Evolutionary conservation across 2,888 invertebrate genomes (phyloP).

Genomic region (Psylliodes chrysocephalus): DNA sequence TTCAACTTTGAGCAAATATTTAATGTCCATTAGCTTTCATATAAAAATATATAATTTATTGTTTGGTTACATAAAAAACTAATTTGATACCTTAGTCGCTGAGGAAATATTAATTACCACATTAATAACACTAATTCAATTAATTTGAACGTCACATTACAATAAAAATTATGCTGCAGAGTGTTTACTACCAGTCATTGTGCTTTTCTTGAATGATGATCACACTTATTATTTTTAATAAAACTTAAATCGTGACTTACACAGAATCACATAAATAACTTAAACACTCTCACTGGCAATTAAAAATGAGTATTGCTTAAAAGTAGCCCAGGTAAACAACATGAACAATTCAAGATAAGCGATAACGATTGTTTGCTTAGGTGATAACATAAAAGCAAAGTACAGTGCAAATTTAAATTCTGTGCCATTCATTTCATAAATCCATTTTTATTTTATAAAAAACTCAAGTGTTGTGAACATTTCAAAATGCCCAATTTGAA

Average conservation of each 20-base stretch:
- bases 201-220: conserved; percentile 19
- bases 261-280: background rate
- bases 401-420: conserved; percentile 14
- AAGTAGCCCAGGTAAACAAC: conserved; percentile 19
- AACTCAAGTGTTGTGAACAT: background rate
- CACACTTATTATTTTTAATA: conserved; percentile 21
- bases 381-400: conserved; percentile 27
- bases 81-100: conserved; percentile 9
- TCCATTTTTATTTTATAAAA: conserved; percentile 2
- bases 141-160: background rate
- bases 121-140: conserved; percentile 5
- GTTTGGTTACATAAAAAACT: background rate
- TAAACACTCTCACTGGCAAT: conserved; percentile 7
- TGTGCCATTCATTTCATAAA: background rate
- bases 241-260: conserved; percentile 24
- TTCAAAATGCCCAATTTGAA: conserved; percentile 42
- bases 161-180: background rate
- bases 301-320: conserved; percentile 24
- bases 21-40: too few species aligned
- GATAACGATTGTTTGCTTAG: conserved; percentile 31
- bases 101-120: conserved; percentile 25
- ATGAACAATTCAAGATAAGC: conserved; percentile 25
- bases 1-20: too few species aligned
- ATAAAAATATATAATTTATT: background rate
- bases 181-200: conserved; percentile 18